Base-by-base conservation (phyloP, 2,797 vertebrate genomes). In the Lacerta agilis region DNA sequence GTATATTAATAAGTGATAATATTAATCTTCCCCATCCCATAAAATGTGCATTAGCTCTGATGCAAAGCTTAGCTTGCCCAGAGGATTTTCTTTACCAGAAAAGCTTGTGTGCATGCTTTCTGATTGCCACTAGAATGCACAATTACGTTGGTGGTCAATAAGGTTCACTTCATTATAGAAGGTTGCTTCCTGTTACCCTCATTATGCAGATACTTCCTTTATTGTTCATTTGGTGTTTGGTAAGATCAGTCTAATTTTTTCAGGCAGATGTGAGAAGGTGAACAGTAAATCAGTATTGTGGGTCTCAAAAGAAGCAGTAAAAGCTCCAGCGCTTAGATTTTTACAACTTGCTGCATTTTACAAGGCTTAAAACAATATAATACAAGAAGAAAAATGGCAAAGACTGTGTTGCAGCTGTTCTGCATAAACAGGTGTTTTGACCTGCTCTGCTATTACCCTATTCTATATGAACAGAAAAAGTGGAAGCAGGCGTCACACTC, bases 71-170 rank as follows among this genome's bases (percentile, higher is more conserved):
- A 82, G 11, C 79, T 87, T 88, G 66, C 38, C n/a, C 49, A 66
- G 58, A 2, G 33, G 10, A 3, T 77, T 86, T 87, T 79, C 15
- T 87, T 88, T 88, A 87, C 49, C 87, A 66, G 71, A 15, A 89
- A 29, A n/a, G 8, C 38, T 79, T 20, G 29, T 82, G 13, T 66
- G 55, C 80, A 75, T 92, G 55, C 90, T 87, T 89, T 88, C 45
- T 41, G 69, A 78, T 82, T 87, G n/a, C 33, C 71, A 5, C 43
- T 82, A 64, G 10, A 86, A 25, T 90, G 67, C 5, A 8, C 79
- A 90, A 79, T 83, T 75, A 61, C 55, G 41, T 71, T 67, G 88
- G 33, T 82, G n/a, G 77, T 80, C 79, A 78, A 69, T 49, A 64
- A 80, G 77, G 45, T 82, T 7, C 1, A 78, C 90, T 86, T 78